Percentiles rank a stretch among this genome's conserved stretches.
Evolutionary conservation across 1,140 invertebrate genomes (phyloP).

Genomic region (Polypedilum pembai): DNA sequence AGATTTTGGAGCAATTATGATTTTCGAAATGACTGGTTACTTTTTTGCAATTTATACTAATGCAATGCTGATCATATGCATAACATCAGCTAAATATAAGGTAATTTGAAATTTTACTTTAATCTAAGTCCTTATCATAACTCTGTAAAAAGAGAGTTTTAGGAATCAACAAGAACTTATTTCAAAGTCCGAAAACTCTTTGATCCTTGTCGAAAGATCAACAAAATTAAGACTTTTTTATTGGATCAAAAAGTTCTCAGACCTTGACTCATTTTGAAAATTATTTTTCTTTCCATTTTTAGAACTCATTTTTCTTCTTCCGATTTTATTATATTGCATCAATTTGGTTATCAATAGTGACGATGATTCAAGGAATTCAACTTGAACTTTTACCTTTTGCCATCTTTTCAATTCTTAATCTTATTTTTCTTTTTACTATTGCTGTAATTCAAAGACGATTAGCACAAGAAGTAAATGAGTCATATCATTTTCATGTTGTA

Average conservation of each 20-base stretch:
- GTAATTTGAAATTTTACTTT: no score
- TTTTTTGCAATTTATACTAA: neutral
- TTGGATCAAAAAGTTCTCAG: no score
- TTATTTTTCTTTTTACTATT: neutral
- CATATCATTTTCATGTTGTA: neutral
- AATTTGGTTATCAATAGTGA: neutral
- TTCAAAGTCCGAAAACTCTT: no score
- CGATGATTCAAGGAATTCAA: neutral
- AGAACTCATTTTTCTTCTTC: neutral
- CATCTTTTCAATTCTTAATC: neutral
- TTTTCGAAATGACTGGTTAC: constrained; percentile 1
- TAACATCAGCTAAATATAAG: neutral
- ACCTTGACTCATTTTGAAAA: no score
- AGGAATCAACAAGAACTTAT: no score
- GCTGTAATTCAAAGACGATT: neutral
- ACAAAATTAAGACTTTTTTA: no score
- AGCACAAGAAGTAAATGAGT: neutral
- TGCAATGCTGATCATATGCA: neutral
- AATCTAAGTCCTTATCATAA: no score
- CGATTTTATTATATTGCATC: neutral
- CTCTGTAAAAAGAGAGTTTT: no score
- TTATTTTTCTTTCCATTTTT: neutral
- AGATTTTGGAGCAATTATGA: neutral
- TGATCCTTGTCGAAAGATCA: no score
- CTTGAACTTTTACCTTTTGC: neutral